These are phyloP conservation scores for Acanthaster planci DNA, from an alignment of 35 echinoderm and acorn worm genomes.

Conservation along the genomic window DNA sequence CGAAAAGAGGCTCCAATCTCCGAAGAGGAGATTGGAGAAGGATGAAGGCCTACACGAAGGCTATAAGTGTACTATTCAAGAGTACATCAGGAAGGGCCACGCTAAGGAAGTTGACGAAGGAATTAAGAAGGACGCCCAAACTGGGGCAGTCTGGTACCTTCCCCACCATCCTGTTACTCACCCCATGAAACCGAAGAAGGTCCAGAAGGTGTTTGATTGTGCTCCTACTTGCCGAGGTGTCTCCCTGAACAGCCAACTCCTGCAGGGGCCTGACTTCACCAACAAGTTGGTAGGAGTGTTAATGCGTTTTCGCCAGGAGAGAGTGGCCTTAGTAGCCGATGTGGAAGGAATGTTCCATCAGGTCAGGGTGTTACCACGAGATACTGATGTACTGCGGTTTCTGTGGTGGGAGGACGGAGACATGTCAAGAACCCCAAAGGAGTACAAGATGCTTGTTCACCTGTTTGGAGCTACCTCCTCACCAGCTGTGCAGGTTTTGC, in stretches of 20 bases:
- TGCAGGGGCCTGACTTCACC: slow-evolving; percentile 54
- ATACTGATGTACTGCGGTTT: slow-evolving; percentile 23
- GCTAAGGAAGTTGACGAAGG: neutral
- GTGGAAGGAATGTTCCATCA: slow-evolving; percentile 66
- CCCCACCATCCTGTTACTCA: slow-evolving; percentile 40
- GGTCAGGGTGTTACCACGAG: slow-evolving; percentile 24
- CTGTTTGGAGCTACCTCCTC: slow-evolving; percentile 71
- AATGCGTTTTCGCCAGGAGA: slow-evolving; percentile 33
- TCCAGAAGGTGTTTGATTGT: slow-evolving; percentile 35
- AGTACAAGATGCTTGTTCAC: slow-evolving; percentile 66
- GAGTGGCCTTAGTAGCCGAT: slow-evolving; percentile 19
- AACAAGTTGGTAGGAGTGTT: slow-evolving; percentile 45
- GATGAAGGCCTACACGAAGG: slow-evolving; percentile 8
- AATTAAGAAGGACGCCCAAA: neutral
- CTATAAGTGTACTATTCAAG: slow-evolving; percentile 22
- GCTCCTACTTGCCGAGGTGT: slow-evolving; percentile 2
- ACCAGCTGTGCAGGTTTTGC: slow-evolving; percentile 62
- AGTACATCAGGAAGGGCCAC: slow-evolving; percentile 48
- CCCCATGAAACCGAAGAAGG: slow-evolving; percentile 31
- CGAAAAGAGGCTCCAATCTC: slow-evolving; percentile 35
- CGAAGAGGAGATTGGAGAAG: slow-evolving; percentile 37
- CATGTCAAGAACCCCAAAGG: neutral
- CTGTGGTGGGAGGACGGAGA: slow-evolving; percentile 61
- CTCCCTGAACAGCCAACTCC: slow-evolving; percentile 45
- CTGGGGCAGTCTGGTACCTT: slow-evolving; percentile 34